Base-by-base conservation (phyloP, 1,140 invertebrate genomes). In the Hycleus phaleratus region DNA sequence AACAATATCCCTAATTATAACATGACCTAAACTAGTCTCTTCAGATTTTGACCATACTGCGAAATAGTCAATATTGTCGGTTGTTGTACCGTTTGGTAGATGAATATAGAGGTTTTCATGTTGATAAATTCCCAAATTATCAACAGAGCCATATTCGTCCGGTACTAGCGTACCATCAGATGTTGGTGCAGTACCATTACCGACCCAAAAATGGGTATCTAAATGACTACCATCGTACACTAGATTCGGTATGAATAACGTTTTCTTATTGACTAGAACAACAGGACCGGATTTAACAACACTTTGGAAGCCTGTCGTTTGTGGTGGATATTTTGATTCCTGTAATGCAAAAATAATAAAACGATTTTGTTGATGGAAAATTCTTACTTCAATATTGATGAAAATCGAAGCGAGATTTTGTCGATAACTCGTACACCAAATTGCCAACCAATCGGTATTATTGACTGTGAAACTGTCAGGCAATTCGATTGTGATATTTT, bases 31-130 rank as follows among this genome's bases (percentile, higher is more conserved):
- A 75, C 93, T 93, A 63, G 91, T 86, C 32, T 82, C 75, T 69
- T 87, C 88, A 69, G 84, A 77, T 9, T 88, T 82, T 65, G 87
- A 90, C 88, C 89, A 95, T 0, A 94, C 83, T 0, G 86, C 79
- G 5, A 94, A 75, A 87, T 89, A 93, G 67, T 93, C 87, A 48
- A 95, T 90, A 71, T 92, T 87, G 69, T 90, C 87, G 1, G 91
- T 86, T 0, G 90, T 93, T 60, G 91, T 68, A 62, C 86, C 86
- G n/a, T 82, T 83, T 0, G 91, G 91, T 38, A 95, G 71, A 51
- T 88, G 84, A 54, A 91, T 83, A 71, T 90, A 87, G 42, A 94
- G 88, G 71, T 91, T 88, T 70, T 92, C 85, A 0, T 88, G 32
- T 3, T 32, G 32, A 7, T 32, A 32, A 32, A 5, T 5, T 63